phyloP scores from a whole-genome alignment of 2,113 vertebrate genomes.

The Scomber colias region DNA sequence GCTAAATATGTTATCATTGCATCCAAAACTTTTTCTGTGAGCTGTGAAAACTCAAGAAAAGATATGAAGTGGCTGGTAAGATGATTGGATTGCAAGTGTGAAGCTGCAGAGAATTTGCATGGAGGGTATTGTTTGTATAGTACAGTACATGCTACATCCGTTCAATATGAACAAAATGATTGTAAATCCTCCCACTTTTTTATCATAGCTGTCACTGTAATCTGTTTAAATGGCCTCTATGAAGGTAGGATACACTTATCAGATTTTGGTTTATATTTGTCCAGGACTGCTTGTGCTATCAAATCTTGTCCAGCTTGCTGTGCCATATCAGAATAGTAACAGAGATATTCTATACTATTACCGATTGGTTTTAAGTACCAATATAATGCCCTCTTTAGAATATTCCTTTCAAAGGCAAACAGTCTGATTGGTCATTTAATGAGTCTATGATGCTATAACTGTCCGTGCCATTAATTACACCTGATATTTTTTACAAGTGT shows the following conservation, averaged over 20 bases:
- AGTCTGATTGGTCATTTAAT: not conserved
- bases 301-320: slow-evolving; percentile 64
- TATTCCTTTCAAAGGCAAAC: slow-evolving; percentile 22
- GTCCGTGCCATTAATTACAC: slow-evolving; percentile 12
- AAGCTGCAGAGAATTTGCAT: not conserved
- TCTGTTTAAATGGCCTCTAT: slow-evolving; percentile 50
- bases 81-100: not conserved
- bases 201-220: slow-evolving; percentile 48
- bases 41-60: not conserved
- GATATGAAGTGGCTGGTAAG: not conserved
- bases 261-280: slow-evolving; percentile 81
- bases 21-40: too few species aligned
- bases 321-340: slow-evolving; percentile 79
- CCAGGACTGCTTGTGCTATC: slow-evolving; percentile 58
- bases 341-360: slow-evolving; percentile 78
- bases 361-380: slow-evolving; percentile 58
- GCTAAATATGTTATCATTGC: too few species aligned
- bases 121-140: not conserved
- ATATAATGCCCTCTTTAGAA: slow-evolving; percentile 32
- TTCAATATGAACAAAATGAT: slow-evolving; percentile 18
- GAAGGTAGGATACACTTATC: slow-evolving; percentile 57
- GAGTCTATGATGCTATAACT: slow-evolving; percentile 9
- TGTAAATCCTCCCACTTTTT: slow-evolving; percentile 19
- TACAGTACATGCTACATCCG: not conserved
- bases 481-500: not conserved